Base-by-base conservation (phyloP, 1,140 invertebrate genomes). In the Coboldia fuscipes region DNA sequence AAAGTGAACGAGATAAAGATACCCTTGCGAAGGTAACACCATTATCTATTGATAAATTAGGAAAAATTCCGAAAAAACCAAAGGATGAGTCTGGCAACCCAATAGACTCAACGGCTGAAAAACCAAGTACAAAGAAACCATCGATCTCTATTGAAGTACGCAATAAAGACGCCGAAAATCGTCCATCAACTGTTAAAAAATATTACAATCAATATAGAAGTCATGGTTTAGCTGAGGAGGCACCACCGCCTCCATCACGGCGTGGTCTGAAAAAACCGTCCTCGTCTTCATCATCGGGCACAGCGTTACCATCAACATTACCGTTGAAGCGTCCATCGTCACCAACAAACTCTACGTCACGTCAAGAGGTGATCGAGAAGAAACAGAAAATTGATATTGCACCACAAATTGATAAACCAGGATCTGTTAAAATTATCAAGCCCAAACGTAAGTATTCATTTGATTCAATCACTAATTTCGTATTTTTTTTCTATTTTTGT, bases 121-220 rank as follows among this genome's bases (percentile, higher is more conserved):
- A 50, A 10, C 48, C 55, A 3, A 57, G 65, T 27, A 62, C 60
- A 33, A 77, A 78, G 43, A 76, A 79, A 46, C 70, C 72, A 19
- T 77, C 77, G 6, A 77, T 81, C 46, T 80, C 77, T 2, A 78
- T 81, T 40, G 75, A 82, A 58, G 69, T 72, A 38, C 58, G 74
- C 30, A n/a, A n/a, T n/a, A 77, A 75, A 53, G 68, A 67, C 42
- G 63, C 64, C 37, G 71, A 74, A 37, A 60, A 65, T 24, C 58
- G 74, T 41, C 73, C 78, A 1, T 83, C 83, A 57, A 86, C 81
- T 27, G 83, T 85, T 4, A 88, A 86, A 64, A 80, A 76, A 3
- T 85, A 76, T 47, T 76, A 84, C 57, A 79, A 80, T 1, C 83
- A 82, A 56, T 84, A 86, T 56, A 66, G 82, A 35, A 82, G 79